A percentile compares a stretch with the other conserved stretches of the same genome.
Evolutionary conservation across 2,888 invertebrate genomes (phyloP).

Genomic region (Tetranychus truncatus): DNA sequence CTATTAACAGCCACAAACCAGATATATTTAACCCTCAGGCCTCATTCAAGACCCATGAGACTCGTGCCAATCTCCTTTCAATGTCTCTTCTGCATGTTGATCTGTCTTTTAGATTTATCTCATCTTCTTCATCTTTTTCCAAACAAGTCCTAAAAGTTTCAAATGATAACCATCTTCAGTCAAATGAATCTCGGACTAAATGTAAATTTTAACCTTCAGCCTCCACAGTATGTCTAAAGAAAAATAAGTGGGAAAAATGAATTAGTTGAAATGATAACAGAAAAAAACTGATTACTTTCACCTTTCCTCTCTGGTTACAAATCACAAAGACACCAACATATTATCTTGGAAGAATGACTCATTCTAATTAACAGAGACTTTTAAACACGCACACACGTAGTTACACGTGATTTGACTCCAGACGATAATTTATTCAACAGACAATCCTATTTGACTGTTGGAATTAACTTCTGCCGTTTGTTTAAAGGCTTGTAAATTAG

Average conservation of each 20-base stretch:
- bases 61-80: background rate
- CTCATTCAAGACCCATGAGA: background rate
- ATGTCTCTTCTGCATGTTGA: background rate
- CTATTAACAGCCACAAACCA: background rate
- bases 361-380: background rate
- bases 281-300: background rate
- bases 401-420: background rate
- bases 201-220: background rate
- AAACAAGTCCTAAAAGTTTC: background rate
- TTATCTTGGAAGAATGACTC: background rate
- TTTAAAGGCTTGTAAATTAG: background rate
- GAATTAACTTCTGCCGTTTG: background rate
- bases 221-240: background rate
- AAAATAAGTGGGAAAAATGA: background rate
- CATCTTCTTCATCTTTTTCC: background rate
- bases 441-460: background rate
- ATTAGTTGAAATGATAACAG: background rate
- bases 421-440: background rate
- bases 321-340: background rate
- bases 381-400: background rate
- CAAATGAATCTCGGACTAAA: background rate
- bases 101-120: background rate
- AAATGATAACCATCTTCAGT: background rate
- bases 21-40: background rate
- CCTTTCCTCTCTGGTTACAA: background rate